phyloP scores from a whole-genome alignment of 2,888 invertebrate genomes.

The Agrochola circellaris region DNA sequence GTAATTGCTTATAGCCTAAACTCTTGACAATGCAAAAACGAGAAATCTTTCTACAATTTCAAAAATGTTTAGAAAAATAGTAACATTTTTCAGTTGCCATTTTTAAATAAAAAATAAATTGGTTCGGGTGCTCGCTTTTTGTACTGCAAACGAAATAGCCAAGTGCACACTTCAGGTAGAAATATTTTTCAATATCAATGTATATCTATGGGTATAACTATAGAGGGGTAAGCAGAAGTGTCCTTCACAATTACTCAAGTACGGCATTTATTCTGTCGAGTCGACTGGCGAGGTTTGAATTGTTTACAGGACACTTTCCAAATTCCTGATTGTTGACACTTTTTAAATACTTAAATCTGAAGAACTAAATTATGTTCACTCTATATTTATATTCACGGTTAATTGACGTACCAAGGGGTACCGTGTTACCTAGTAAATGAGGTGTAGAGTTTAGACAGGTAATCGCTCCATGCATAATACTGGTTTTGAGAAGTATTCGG shows the following conservation, averaged over 20 bases:
- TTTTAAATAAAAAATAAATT: slow-evolving; percentile 23
- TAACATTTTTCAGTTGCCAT: slow-evolving; percentile 4
- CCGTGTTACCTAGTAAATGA: neutral
- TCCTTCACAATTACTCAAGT: slow-evolving; percentile 13
- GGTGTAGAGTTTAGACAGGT: neutral
- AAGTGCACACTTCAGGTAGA: slow-evolving; percentile 11
- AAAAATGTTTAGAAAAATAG: neutral
- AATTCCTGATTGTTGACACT: neutral
- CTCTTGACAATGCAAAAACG: slow-evolving; percentile 10
- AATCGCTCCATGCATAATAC: neutral
- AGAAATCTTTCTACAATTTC: neutral
- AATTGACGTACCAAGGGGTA: neutral
- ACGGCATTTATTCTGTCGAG: neutral
- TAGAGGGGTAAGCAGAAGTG: neutral
- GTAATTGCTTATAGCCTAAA: neutral
- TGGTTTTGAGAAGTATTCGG: too few relatives aligned
- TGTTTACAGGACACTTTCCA: neutral
- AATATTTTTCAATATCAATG: slow-evolving; percentile 11
- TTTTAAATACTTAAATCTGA: neutral
- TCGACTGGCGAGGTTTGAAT: neutral
- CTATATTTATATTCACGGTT: neutral
- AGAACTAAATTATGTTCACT: neutral
- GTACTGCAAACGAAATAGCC: neutral
- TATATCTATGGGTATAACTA: too few relatives aligned
- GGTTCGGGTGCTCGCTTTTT: slow-evolving; percentile 6